Base-by-base conservation (phyloP, 2,888 invertebrate genomes). In the Helleia helle region DNA sequence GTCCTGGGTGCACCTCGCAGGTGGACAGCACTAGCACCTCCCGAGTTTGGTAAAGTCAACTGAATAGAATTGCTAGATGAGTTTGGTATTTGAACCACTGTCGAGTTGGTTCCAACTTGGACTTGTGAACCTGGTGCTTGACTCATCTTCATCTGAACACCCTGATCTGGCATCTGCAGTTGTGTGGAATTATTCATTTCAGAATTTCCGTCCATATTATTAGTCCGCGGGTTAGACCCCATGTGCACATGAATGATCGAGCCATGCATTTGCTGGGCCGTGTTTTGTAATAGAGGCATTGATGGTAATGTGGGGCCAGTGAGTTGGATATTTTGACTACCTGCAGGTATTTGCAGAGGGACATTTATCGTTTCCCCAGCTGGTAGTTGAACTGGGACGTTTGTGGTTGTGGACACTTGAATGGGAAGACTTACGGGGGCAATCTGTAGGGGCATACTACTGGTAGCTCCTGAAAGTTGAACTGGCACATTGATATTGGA, bases 221-320 rank as follows among this genome's bases (percentile, higher is more conserved):
- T 46, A 15, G 66, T 31, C 38, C 77, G 63, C 4, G 61, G 51
- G 52, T 81, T 79, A 13, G 77, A 70, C 31, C 77, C 76, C 81
- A 85, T 79, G 49, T 85, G 84, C 15, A 86, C 67, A 58, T 85
- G 84, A 51, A 85, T 65, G 47, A 85, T 75, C 38, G 81, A 79
- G 57, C 71, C 79, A 47, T 79, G 76, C 36, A 80, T 51, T 22
- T 75, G 53, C 49, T 76, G 81, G 49, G 52, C 63, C 44, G 70
- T 53, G 31, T 60, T 72, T 48, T 80, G 77, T 51, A 83, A 58
- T 12, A 84, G 52, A 41, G 84, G 84, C 81, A 84, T 77, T 46
- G 80, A 75, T 26, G 79, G 75, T 42, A 83, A 52, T 11, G 70
- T 55, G 27, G 67, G 60, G 11, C 64, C 62, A 9, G 74, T 59